These are phyloP conservation scores for Sebastes melanostomus DNA, from an alignment of 2,797 vertebrate genomes.

Conservation along the genomic window DNA sequence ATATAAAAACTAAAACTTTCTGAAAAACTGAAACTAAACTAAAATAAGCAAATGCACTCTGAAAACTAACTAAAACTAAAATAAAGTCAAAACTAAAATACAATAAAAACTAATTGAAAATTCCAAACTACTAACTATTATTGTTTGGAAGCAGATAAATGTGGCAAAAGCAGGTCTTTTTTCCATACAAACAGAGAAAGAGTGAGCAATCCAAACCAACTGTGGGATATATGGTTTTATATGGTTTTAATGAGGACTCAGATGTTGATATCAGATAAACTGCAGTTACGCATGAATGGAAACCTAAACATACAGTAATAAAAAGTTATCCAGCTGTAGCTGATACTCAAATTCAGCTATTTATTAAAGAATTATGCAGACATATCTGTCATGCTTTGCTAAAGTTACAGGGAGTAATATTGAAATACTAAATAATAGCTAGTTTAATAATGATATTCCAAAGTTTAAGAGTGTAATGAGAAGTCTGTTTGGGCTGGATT, in stretches of 20 bases:
- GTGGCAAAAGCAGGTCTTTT: background rate
- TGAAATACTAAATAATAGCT: background rate
- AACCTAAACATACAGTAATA: background rate
- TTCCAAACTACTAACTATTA: too few species aligned
- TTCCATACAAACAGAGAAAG: background rate
- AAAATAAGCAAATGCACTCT: too few species aligned
- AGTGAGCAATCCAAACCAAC: background rate
- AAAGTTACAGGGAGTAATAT: background rate
- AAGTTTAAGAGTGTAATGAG: background rate
- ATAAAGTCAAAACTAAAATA: too few species aligned
- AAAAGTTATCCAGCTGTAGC: background rate
- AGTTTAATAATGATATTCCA: background rate
- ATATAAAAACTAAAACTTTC: too few species aligned
- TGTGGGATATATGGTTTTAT: background rate
- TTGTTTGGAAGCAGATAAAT: background rate
- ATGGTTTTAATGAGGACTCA: background rate
- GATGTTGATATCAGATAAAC: background rate
- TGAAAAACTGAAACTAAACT: too few species aligned
- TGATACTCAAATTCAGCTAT: background rate
- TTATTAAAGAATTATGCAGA: background rate
- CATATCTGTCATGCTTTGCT: background rate
- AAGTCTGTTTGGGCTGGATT: conserved; percentile 55
- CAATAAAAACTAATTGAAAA: too few species aligned
- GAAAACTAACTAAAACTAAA: too few species aligned
- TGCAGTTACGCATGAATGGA: background rate